phyloP scores from a whole-genome alignment of 2,113 vertebrate genomes.

The Labeo catla region DNA sequence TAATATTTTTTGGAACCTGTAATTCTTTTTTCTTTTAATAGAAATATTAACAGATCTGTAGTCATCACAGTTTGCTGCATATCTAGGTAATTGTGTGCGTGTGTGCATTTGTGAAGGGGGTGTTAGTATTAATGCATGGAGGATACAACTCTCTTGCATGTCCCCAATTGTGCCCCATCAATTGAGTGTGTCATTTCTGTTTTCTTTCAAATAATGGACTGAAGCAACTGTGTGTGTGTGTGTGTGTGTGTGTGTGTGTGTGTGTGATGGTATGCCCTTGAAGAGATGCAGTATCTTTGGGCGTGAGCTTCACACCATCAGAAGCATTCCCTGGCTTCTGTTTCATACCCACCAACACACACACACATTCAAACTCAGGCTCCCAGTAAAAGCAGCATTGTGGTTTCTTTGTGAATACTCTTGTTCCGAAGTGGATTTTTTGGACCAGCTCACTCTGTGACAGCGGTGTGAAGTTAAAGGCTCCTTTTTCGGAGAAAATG shows the following conservation, averaged over 20 bases:
- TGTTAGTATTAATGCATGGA: neutral
- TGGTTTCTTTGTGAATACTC: slow-evolving; percentile 49
- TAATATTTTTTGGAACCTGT: too few relatives aligned
- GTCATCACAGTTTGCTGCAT: neutral
- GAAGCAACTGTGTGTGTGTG: slow-evolving; percentile 44
- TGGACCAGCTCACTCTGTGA: slow-evolving; percentile 41
- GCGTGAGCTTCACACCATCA: slow-evolving; percentile 48
- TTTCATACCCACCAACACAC: slow-evolving; percentile 29
- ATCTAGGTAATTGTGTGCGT: neutral
- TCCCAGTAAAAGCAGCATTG: slow-evolving; percentile 17
- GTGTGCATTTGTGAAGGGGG: neutral
- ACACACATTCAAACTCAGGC: slow-evolving; percentile 22
- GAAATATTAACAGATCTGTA: neutral
- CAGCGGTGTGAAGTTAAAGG: slow-evolving; percentile 39
- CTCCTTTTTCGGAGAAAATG: slow-evolving; percentile 58
- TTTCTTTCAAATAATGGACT: slow-evolving; percentile 65
- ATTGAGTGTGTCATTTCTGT: slow-evolving; percentile 70
- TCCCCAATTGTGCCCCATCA: slow-evolving; percentile 57
- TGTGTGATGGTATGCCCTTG: slow-evolving; percentile 42
- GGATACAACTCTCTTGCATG: slow-evolving; percentile 23
- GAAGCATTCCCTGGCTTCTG: slow-evolving; percentile 51
- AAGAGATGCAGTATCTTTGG: slow-evolving; percentile 55
- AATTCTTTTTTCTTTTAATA: neutral
- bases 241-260: slow-evolving; percentile 15
- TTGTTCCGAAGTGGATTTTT: slow-evolving; percentile 50